Evolutionary conservation across 2,113 vertebrate genomes (phyloP).

Genomic region (Thamnophis sirtalis): DNA sequence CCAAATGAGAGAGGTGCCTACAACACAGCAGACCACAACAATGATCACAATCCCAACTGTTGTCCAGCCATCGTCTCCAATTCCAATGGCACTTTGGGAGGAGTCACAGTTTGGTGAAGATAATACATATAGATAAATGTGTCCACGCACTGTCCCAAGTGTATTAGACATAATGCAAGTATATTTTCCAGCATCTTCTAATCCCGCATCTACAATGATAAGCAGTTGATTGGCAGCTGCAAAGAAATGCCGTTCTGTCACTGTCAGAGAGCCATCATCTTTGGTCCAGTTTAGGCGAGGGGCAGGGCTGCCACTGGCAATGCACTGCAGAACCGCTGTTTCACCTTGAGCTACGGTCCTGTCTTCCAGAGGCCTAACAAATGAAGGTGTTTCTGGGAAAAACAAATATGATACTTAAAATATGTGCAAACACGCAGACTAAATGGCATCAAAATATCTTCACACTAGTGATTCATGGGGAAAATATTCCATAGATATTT

Average conservation of each 20-base stretch:
- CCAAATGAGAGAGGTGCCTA: conserved; percentile 79
- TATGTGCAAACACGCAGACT: background rate
- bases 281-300: conserved; percentile 83
- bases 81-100: conserved; percentile 60
- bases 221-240: conserved; percentile 80
- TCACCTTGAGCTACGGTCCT: conserved; percentile 75
- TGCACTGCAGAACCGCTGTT: conserved; percentile 78
- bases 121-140: conserved; percentile 76
- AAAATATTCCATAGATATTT: background rate
- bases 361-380: conserved; percentile 76
- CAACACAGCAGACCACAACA: conserved; percentile 78
- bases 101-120: conserved; percentile 75
- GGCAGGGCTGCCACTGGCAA: conserved; percentile 77
- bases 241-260: conserved; percentile 79
- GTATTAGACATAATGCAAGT: conserved; percentile 81
- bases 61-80: conserved; percentile 76
- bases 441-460: background rate
- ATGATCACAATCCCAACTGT: conserved; percentile 79
- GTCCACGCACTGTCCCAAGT: conserved; percentile 74
- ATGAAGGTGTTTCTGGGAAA: conserved; percentile 78
- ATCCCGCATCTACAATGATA: conserved; percentile 76
- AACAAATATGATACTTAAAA: background rate
- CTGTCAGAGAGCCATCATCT: conserved; percentile 71
- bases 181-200: conserved; percentile 81
- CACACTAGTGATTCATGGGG: background rate